A percentile compares a stretch with the other conserved stretches of the same genome.
Evolutionary conservation across 2,113 vertebrate genomes (phyloP).

Genomic region (Platysternon megacephalum): DNA sequence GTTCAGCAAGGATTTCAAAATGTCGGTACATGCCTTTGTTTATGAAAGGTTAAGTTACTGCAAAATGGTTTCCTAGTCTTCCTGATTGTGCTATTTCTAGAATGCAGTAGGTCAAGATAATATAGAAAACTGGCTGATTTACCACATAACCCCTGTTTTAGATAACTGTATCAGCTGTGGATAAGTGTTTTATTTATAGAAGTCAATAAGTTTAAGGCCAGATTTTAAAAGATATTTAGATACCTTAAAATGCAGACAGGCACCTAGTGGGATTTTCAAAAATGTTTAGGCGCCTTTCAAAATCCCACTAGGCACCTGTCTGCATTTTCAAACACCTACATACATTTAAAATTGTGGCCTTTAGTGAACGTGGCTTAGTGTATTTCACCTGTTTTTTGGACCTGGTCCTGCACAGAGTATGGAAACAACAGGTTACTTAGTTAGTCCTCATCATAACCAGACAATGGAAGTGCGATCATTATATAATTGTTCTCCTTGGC

Average conservation of each 20-base stretch:
- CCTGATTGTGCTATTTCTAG: background rate
- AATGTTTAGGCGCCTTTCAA: no score
- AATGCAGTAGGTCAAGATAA: background rate
- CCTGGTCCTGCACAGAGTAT: background rate
- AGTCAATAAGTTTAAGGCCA: no score
- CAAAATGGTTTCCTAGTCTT: background rate
- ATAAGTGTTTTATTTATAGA: background rate
- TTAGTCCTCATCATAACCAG: background rate
- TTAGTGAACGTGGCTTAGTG: background rate
- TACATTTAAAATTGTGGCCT: no score
- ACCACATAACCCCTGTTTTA: background rate
- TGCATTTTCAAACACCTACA: no score
- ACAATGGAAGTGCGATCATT: background rate
- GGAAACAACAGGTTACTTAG: background rate
- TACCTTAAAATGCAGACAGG: no score
- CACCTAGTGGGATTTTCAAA: no score
- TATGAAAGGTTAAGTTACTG: background rate
- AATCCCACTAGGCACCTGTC: no score
- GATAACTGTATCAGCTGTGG: background rate
- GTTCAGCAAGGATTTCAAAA: background rate
- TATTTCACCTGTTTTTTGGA: background rate
- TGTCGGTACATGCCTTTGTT: background rate
- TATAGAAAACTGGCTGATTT: background rate
- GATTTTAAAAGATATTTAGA: no score
- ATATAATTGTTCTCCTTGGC: background rate